Percentiles rank a stretch among this genome's conserved stretches.
Conservation (phyloP, 2,888 invertebrate species). For the Tuta absoluta region DNA sequence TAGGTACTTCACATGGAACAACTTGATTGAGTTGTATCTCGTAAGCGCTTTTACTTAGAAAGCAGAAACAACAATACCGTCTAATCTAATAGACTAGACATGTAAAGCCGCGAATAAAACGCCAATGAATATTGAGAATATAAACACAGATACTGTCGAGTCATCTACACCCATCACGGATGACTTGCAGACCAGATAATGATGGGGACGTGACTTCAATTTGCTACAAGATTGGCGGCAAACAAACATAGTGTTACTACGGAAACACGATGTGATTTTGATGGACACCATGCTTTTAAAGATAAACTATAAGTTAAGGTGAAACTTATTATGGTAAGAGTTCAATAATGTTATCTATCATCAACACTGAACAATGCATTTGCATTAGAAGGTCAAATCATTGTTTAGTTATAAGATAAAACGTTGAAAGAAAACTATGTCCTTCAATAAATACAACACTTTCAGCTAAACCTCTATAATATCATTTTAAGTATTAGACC, state of each 20-base stretch:
- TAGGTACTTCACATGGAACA: neutral
- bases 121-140: slow-evolving; percentile 35
- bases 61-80: neutral
- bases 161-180: slow-evolving; percentile 40
- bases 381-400: neutral
- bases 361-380: neutral
- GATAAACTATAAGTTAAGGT: no score
- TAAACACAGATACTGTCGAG: slow-evolving; percentile 37
- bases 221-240: slow-evolving; percentile 39
- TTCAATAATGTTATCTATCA: neutral
- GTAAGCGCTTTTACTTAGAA: slow-evolving; percentile 10
- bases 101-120: neutral
- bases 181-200: slow-evolving; percentile 55
- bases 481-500: no score
- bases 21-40: neutral
- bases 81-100: neutral
- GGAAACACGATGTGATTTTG: slow-evolving; percentile 1
- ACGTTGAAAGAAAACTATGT: neutral
- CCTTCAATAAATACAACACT: neutral
- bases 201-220: slow-evolving; percentile 57
- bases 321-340: neutral
- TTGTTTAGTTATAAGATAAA: neutral
- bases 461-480: no score
- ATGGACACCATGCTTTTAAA: neutral
- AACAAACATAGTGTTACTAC: slow-evolving; percentile 17